phyloP scores from a whole-genome alignment of 1,140 invertebrate genomes.

The roundworm (Caenorhabditis elegans) region WBcel235 BX284605.5:6575001-6575500 shows the following conservation, averaged over 20 bases:
- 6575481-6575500: background rate
- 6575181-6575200: background rate
- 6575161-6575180: background rate
- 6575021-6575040: background rate
- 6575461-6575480: too few relatives aligned
- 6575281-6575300: background rate
- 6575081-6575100: constrained; percentile 13
- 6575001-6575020: too few relatives aligned
- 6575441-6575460: too few relatives aligned
- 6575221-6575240: background rate
- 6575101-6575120: background rate
- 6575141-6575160: too few relatives aligned
- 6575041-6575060: background rate
- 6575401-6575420: too few relatives aligned
- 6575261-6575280: constrained; percentile 11
- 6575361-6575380: too few relatives aligned
- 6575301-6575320: background rate
- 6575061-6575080: background rate
- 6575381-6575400: too few relatives aligned
- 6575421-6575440: too few relatives aligned
- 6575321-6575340: background rate
- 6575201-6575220: background rate
- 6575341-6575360: too few relatives aligned
- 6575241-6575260: background rate
- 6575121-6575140: background rate